Conservation (phyloP, 2,888 invertebrate genomes). For the Torymus tubicola region DNA sequence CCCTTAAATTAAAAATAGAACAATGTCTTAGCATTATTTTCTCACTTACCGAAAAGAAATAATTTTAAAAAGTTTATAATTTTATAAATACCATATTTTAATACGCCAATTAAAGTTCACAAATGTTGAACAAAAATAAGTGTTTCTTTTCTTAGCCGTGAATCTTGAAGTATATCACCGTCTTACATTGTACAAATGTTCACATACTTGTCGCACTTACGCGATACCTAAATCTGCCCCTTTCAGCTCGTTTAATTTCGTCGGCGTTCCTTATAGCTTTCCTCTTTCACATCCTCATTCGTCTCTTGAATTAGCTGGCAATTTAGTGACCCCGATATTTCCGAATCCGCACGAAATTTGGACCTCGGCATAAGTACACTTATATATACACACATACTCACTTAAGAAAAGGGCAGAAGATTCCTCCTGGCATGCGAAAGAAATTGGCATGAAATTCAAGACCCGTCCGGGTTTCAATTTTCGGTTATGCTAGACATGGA, state of each 20-base stretch:
- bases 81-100: too few relatives aligned
- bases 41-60: too few relatives aligned
- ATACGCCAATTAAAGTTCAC: too few relatives aligned
- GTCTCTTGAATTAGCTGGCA: conserved; percentile 38
- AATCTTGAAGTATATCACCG: neutral
- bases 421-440: conserved; percentile 2
- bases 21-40: too few relatives aligned
- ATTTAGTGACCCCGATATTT: conserved; percentile 45
- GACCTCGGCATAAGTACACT: neutral
- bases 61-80: too few relatives aligned
- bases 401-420: conserved; percentile 5
- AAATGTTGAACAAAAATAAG: neutral
- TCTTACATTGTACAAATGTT: conserved; percentile 3
- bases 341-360: conserved; percentile 4
- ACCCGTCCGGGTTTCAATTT: conserved; percentile 53
- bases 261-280: neutral
- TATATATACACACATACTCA: neutral
- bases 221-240: conserved; percentile 15
- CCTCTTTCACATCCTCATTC: conserved; percentile 31
- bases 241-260: conserved; percentile 25
- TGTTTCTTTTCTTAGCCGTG: neutral
- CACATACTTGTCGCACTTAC: conserved; percentile 1
- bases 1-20: too few relatives aligned
- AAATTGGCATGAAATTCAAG: conserved; percentile 54
- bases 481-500: conserved; percentile 50